Base-by-base conservation (phyloP, 1,140 invertebrate species). In the Drosophila bipectinata region DNA sequence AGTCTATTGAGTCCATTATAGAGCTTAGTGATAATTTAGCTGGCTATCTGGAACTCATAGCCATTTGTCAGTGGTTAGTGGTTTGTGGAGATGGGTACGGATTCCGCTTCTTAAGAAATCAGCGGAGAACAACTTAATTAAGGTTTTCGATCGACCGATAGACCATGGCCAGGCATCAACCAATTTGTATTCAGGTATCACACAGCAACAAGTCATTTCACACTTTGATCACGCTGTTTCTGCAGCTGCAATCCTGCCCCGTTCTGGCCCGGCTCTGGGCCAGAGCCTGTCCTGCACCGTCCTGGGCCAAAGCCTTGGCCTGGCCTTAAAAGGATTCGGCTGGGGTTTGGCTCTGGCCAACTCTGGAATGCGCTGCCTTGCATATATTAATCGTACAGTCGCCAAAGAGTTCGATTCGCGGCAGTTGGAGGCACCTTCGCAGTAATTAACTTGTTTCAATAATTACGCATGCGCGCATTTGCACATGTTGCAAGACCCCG, bases 371-470 rank as follows among this genome's bases (percentile, higher is more conserved):
- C 76, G 69, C 52, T 55, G 52, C 39, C 62, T 52, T 85, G 82
- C 82, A 85, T 85, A 87, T 82, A 88, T 88, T 87, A 87, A 62
- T 37, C 45, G 55, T 69, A 34, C 66, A 28, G 60, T 62, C 37
- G 49, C 28, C 56, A 32, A 44, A 47, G 51, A 73, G 55, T 49
- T 49, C 61, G 67, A 10, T 37, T 10, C 9, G 34, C 12, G 34
- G 34, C 41, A 44, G 51, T 44, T 56, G 44, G 44, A 79, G 76
- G 81, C 81, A 85, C 82, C 82, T 87, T 69, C 74, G 30, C 84
- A 89, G 83, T 88, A 88, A 88, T 88, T 88, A 88, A 88, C 83
- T 88, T 88, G 83, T 88, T 88, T 79, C 83, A 88, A 88, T 88
- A 88, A 88, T 88, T 88, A 88, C 83, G 84, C 83, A 88, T 89